Evolutionary conservation across 2,888 invertebrate genomes (phyloP), one percentile per base, ranked within the genome.

Genomic region (Leptinotarsa haldemani): DNA sequence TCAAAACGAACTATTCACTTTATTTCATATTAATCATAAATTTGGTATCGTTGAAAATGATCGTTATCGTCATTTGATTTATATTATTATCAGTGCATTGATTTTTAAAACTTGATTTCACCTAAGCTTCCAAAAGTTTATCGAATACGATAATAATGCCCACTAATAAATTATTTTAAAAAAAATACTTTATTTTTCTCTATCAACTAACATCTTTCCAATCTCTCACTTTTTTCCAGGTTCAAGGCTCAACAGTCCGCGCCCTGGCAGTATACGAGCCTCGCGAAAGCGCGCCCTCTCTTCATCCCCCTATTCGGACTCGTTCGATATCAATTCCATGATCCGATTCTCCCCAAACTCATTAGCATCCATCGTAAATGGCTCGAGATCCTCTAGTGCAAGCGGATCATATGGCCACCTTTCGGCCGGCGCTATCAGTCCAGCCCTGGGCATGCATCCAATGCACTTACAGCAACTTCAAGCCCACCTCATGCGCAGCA

Each of bases 401-500:
- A 97, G 97, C 82, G 98, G 98, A 64, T 97, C 97, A 77, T 98
- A 98, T 90, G 98, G 98, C 22, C 98, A 98, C 89, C 92, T 98
- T 78, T 97, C 97, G 79, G 97, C 97, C 81, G 79, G 82, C 25
- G 94, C 95, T n/a, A 92, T 97, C 87, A 96, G 96, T 81, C 97
- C 97, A 16, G 95, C 96, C 0, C 89, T 96, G 67, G 92, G 93
- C 61, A 89, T 93, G 74, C 90, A 90, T 69, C 90, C 91, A 85
- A 89, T 92, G 52, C 93, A 93, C 81, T 88, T 94, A 70, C 94
- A 94, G 83, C 93, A 94, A 84, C 87, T 94, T 20, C 94, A 94
- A 83, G 95, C 95, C 12, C 96, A 96, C 87, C 89, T 96, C 84
- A 91, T 93, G 88, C 91, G 91, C 84, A 94, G 89, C 87, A 93